Percentiles rank a stretch among this genome's conserved stretches.
These are phyloP conservation scores for Diphyllodes magnificus DNA, from an alignment of 2,113 vertebrate genomes.

Conservation along the genomic window DNA sequence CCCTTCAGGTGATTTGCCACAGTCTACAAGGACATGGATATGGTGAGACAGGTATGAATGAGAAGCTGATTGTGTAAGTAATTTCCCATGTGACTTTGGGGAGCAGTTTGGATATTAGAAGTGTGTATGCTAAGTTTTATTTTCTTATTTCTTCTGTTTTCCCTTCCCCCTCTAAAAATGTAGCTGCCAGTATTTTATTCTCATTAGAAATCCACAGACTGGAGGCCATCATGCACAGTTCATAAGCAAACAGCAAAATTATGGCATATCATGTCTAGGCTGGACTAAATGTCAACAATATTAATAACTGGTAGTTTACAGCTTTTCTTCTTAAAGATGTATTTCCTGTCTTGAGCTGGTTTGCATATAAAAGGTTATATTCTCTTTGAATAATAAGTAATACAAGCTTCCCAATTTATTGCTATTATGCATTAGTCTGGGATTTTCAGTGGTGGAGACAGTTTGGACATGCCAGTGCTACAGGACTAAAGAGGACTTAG, in stretches of 20 bases:
- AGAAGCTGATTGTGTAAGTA: neutral
- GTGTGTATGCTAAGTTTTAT: neutral
- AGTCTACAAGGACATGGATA: neutral
- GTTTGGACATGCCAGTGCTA: neutral
- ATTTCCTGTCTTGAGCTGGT: neutral
- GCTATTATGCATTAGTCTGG: neutral
- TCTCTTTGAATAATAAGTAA: neutral
- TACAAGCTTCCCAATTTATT: slow-evolving; percentile 16
- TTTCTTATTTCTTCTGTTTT: neutral
- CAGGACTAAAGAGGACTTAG: neutral
- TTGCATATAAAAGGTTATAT: slow-evolving; percentile 19
- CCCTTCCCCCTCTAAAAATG: neutral
- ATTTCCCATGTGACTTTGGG: neutral
- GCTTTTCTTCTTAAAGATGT: neutral
- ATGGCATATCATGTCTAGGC: neutral
- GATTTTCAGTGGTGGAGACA: neutral
- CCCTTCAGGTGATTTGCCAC: neutral
- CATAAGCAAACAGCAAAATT: slow-evolving; percentile 44
- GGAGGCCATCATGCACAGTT: slow-evolving; percentile 21
- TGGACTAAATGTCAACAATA: slow-evolving; percentile 35
- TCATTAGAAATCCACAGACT: slow-evolving; percentile 1
- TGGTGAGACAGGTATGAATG: neutral
- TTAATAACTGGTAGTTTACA: slow-evolving; percentile 12
- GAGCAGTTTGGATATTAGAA: neutral
- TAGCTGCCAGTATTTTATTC: neutral